A percentile compares a stretch with the other conserved stretches of the same genome.
Evolutionary conservation across 1,140 invertebrate species (phyloP).

Genomic region (Drosophila ercepeae): DNA sequence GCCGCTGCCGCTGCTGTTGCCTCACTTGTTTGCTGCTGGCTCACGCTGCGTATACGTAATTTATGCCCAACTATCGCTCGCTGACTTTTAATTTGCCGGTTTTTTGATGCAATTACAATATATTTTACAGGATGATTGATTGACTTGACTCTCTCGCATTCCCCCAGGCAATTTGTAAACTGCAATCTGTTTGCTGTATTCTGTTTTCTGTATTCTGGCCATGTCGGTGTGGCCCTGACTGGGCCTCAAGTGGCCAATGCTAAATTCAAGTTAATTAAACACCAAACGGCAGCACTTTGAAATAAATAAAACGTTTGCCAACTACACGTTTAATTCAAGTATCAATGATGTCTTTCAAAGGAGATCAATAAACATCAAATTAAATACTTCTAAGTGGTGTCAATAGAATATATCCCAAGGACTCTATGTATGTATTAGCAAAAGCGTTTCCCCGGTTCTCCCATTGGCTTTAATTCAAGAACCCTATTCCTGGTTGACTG

Average conservation of each 20-base stretch:
- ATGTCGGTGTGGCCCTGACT: background rate
- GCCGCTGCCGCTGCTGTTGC: conserved; percentile 12
- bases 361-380: conserved; percentile 34
- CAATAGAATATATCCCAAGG: conserved; percentile 12
- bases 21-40: conserved; percentile 27
- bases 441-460: background rate
- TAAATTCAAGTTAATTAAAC: conserved; percentile 44
- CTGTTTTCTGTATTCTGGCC: background rate
- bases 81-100: conserved; percentile 18
- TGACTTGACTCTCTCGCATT: conserved; percentile 40
- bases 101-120: conserved; percentile 51
- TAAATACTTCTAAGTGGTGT: conserved; percentile 36
- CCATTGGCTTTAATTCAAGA: conserved; percentile 13
- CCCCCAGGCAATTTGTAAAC: conserved; percentile 18
- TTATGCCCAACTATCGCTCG: conserved; percentile 38
- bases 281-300: conserved; percentile 7
- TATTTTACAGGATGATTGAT: conserved; percentile 49
- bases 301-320: conserved; percentile 16
- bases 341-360: conserved; percentile 15
- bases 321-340: conserved; percentile 13
- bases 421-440: background rate
- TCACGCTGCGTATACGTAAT: conserved; percentile 51
- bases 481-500: conserved; percentile 47
- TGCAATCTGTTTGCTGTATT: conserved; percentile 2
- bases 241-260: conserved; percentile 24